phyloP scores from a whole-genome alignment of 2,888 invertebrate genomes.

The Tenthredo distinguenda region DNA sequence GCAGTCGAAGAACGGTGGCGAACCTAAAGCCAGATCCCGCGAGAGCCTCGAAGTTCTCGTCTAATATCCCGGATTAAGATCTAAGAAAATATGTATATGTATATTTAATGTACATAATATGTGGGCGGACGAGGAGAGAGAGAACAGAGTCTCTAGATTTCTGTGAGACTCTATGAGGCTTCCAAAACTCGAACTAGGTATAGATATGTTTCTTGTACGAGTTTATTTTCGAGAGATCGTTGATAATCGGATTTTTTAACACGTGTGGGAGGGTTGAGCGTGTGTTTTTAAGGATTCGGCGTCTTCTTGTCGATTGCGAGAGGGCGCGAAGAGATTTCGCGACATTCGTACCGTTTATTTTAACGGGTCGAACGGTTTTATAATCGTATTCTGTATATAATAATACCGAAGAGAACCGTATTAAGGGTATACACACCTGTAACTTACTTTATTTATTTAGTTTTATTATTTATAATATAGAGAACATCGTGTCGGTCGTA shows the following conservation, averaged over 20 bases:
- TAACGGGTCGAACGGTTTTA: conserved; percentile 31
- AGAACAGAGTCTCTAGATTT: background rate
- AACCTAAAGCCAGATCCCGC: conserved; percentile 73
- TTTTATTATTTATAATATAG: conserved; percentile 67
- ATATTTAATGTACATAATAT: background rate
- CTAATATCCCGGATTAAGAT: conserved; percentile 59
- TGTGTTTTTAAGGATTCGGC: background rate
- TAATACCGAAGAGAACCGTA: conserved; percentile 60
- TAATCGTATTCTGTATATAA: conserved; percentile 59
- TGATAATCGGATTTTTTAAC: background rate
- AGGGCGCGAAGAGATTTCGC: background rate
- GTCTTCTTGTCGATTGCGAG: background rate
- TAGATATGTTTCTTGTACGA: background rate
- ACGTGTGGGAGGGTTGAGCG: background rate
- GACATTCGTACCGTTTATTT: background rate
- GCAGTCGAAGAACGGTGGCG: conserved; percentile 68
- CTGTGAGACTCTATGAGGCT: background rate
- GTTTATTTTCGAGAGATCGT: background rate
- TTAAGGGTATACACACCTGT: conserved; percentile 52
- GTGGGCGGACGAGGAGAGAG: background rate
- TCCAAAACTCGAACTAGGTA: background rate
- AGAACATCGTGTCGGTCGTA: background rate
- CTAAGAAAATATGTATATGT: background rate
- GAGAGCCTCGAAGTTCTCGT: conserved; percentile 77
- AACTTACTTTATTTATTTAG: conserved; percentile 69